Percentiles rank a stretch among this genome's conserved stretches.
Evolutionary conservation across 2,113 vertebrate species (phyloP).

Genomic region (Chlamydotis undulata): DNA sequence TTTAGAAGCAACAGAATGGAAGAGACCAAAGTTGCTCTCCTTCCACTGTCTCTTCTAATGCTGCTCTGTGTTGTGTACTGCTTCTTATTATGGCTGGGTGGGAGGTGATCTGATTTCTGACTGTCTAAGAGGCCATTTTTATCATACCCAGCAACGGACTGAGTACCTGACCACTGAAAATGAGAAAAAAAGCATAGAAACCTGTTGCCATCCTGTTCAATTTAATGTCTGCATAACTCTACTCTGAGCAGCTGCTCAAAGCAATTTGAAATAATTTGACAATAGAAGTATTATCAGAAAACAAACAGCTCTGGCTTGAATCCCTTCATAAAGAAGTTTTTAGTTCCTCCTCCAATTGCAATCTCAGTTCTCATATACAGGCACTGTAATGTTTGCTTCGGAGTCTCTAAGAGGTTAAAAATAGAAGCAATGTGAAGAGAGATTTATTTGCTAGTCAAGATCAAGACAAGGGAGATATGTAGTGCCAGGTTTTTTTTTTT

Average conservation of each 20-base stretch:
- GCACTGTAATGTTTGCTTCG: neutral
- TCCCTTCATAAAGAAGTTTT: neutral
- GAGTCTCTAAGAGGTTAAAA: neutral
- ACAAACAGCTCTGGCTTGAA: neutral
- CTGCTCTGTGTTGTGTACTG: neutral
- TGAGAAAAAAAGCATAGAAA: neutral
- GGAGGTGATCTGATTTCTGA: neutral
- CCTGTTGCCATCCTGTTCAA: neutral
- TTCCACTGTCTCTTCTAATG: neutral
- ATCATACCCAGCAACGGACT: neutral
- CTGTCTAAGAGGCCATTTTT: neutral
- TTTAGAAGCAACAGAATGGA: too few species aligned
- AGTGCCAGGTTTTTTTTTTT: accelerated
- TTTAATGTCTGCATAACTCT: neutral
- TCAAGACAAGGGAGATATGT: neutral
- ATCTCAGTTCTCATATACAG: neutral
- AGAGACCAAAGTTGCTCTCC: too few species aligned
- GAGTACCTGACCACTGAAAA: neutral
- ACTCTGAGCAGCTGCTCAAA: neutral
- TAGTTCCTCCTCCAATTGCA: neutral
- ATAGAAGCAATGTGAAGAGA: neutral
- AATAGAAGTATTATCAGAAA: neutral
- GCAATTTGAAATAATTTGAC: neutral
- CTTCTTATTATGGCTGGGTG: neutral
- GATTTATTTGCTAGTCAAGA: neutral